These are phyloP conservation scores for Coendou prehensilis DNA, from an alignment of 2,797 vertebrate genomes.

Conservation along the genomic window DNA sequence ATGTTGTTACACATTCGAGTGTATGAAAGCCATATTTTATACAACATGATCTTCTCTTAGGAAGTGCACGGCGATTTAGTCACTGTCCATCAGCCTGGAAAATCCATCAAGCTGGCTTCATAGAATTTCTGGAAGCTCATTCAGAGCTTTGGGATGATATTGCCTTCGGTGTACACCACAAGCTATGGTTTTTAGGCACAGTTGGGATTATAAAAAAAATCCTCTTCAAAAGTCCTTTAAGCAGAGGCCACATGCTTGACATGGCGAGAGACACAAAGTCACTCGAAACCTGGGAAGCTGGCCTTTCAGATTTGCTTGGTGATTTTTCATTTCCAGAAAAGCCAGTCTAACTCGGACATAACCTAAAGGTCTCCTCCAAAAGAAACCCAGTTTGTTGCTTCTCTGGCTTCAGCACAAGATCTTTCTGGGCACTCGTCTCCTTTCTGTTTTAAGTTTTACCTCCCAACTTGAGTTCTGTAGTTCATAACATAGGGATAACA, in stretches of 20 bases:
- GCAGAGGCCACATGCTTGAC: background rate
- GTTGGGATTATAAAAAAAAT: background rate
- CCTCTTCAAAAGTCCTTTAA: background rate
- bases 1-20: background rate
- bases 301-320: background rate
- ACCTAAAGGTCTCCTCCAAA: background rate
- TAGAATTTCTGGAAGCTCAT: slow-evolving; percentile 57
- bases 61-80: slow-evolving; percentile 55
- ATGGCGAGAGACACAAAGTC: background rate
- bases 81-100: background rate
- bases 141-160: slow-evolving; percentile 20
- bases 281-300: background rate
- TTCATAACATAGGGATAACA: background rate
- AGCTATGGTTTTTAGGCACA: background rate
- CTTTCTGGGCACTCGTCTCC: background rate
- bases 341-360: background rate
- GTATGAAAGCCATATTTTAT: background rate
- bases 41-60: slow-evolving; percentile 1
- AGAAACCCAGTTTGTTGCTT: background rate
- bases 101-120: background rate
- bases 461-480: background rate
- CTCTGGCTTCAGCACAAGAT: background rate
- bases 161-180: background rate
- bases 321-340: slow-evolving; percentile 36
- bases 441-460: background rate